Conservation (phyloP, 2,888 invertebrate species). For the Pseudococcus jackbeardsleyi region DNA sequence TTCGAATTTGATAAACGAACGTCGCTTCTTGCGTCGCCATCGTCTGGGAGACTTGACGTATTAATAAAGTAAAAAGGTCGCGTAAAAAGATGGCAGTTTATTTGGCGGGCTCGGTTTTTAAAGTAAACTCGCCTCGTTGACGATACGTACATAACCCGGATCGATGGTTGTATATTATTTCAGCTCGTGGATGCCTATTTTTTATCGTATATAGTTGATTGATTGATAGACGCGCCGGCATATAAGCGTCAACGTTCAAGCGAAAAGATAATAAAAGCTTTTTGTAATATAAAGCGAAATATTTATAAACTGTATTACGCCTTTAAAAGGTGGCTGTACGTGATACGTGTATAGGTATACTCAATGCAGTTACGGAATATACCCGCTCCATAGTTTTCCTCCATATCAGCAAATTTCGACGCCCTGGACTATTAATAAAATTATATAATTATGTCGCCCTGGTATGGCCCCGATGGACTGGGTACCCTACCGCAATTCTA, state of each 20-base stretch:
- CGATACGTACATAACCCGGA: constrained; percentile 32
- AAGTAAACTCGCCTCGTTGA: constrained; percentile 44
- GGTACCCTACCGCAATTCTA: not conserved
- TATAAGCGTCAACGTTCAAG: constrained; percentile 37
- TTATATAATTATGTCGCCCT: not conserved
- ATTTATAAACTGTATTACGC: constrained; percentile 36
- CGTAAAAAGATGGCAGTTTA: constrained; percentile 40
- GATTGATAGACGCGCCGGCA: constrained; percentile 32
- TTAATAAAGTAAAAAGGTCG: constrained; percentile 30
- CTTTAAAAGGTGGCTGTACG: constrained; percentile 15
- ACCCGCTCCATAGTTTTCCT: not conserved
- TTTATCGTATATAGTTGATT: constrained; percentile 26
- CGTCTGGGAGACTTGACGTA: not conserved
- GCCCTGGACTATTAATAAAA: constrained; percentile 19
- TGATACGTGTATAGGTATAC: constrained; percentile 2
- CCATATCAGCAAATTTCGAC: constrained; percentile 5
- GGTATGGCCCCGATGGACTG: not conserved
- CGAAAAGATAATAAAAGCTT: constrained; percentile 53
- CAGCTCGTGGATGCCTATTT: constrained; percentile 20
- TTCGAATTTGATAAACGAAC: constrained; percentile 3
- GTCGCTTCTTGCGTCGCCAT: not conserved
- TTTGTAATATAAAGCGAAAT: constrained; percentile 33
- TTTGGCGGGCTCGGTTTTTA: not conserved
- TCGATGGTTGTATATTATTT: constrained; percentile 38
- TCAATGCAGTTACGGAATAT: not conserved